Percentiles rank a stretch among this genome's conserved stretches.
phyloP scores from a whole-genome alignment of 1,140 invertebrate genomes.

The Drosophila dunni region DNA sequence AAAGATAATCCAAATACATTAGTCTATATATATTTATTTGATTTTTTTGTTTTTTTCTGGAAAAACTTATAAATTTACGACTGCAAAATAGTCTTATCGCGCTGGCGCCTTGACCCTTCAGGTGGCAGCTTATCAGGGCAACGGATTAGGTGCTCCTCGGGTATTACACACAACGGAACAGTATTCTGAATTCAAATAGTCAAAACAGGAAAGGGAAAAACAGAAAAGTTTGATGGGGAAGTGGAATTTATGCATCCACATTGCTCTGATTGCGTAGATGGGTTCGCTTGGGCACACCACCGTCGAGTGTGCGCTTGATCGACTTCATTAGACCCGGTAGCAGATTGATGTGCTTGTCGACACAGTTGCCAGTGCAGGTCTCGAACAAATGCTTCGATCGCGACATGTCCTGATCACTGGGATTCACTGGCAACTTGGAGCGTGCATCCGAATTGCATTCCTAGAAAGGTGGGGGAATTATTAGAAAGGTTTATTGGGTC shows the following conservation, averaged over 20 bases:
- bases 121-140: conserved; percentile 7
- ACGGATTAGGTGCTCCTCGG: background rate
- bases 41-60: too few species aligned
- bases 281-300: conserved; percentile 48
- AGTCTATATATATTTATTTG: conserved; percentile 14
- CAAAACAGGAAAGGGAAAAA: background rate
- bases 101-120: background rate
- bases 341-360: conserved; percentile 91
- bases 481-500: too few species aligned
- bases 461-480: conserved; percentile 15
- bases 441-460: conserved; percentile 92
- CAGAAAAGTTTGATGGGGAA: background rate
- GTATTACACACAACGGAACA: background rate
- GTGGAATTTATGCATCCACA: background rate
- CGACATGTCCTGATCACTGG: conserved; percentile 88
- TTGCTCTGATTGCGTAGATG: conserved; percentile 10
- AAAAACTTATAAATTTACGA: conserved; percentile 2
- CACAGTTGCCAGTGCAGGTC: conserved; percentile 93
- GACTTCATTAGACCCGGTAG: conserved; percentile 91
- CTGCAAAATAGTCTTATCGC: conserved; percentile 5
- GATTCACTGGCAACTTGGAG: conserved; percentile 89
- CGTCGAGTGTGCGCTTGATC: conserved; percentile 88
- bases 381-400: conserved; percentile 91
- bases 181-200: background rate
- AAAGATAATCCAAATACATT: conserved; percentile 6